Evolutionary conservation across 2,113 vertebrate species (phyloP).

Genomic region (Varanus komodoensis): DNA sequence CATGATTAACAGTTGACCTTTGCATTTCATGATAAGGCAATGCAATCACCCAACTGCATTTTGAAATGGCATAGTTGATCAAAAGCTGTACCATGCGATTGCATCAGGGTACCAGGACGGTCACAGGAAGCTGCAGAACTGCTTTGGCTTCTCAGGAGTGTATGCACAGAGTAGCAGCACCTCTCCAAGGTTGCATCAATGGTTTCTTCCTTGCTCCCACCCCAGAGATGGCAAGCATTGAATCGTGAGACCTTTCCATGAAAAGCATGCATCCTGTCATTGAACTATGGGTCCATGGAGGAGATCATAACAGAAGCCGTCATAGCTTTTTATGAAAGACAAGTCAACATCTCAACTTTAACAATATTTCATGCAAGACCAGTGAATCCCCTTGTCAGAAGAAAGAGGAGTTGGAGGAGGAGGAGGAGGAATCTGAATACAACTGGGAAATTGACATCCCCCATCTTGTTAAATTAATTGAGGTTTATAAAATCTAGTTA

Average conservation of each 20-base stretch:
- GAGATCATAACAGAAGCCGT: not conserved
- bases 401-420: not conserved
- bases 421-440: not conserved
- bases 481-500: conserved; percentile 38
- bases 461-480: conserved; percentile 29
- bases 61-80: not conserved
- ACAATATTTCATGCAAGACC: conserved; percentile 2
- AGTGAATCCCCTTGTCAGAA: conserved; percentile 4
- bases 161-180: not conserved
- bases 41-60: not conserved
- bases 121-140: not conserved
- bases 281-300: not conserved
- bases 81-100: not conserved
- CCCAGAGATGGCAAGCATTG: not conserved
- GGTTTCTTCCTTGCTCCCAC: not conserved
- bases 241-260: not conserved
- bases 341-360: not conserved
- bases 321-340: not conserved
- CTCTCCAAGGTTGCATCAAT: not conserved
- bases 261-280: not conserved
- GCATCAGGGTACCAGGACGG: not conserved
- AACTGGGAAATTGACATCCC: conserved; percentile 23
- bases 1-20: too few species aligned
- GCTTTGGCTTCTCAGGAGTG: not conserved
- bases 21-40: too few species aligned